These are phyloP conservation scores for Papilio polyxenes DNA, from an alignment of 1,140 invertebrate species.

Conservation along the genomic window DNA sequence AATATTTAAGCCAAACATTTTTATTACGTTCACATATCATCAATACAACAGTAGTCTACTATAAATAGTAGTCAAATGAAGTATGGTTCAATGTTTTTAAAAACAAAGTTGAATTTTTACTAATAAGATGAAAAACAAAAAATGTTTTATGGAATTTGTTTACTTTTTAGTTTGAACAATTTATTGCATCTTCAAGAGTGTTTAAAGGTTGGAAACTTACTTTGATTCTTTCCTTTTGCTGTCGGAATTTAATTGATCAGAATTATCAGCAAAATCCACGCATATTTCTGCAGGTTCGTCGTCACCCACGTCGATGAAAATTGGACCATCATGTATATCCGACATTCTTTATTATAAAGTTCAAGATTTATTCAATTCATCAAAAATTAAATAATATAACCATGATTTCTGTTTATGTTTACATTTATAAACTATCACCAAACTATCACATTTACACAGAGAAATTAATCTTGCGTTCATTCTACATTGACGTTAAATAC, in stretches of 20 bases:
- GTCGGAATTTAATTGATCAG: background rate
- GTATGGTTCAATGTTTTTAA: no score
- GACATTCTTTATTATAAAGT: background rate
- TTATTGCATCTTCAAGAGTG: background rate
- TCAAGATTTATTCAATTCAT: background rate
- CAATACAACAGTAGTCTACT: no score
- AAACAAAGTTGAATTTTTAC: no score
- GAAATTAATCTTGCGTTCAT: background rate
- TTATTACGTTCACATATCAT: no score
- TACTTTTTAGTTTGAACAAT: background rate
- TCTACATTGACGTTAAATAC: background rate
- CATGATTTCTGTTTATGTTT: background rate
- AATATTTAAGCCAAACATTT: no score
- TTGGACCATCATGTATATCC: constrained; percentile 22
- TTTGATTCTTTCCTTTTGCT: background rate
- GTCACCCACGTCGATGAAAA: constrained; percentile 5
- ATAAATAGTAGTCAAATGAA: no score
- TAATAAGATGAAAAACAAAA: no score
- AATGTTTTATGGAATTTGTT: no score
- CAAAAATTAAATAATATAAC: background rate
- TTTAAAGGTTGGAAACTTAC: background rate
- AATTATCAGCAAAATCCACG: background rate
- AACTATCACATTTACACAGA: background rate
- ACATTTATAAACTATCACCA: background rate
- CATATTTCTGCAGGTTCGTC: background rate